These are phyloP conservation scores for Chiroxiphia lanceolata DNA, from an alignment of 2,797 vertebrate species.

Conservation along the genomic window DNA sequence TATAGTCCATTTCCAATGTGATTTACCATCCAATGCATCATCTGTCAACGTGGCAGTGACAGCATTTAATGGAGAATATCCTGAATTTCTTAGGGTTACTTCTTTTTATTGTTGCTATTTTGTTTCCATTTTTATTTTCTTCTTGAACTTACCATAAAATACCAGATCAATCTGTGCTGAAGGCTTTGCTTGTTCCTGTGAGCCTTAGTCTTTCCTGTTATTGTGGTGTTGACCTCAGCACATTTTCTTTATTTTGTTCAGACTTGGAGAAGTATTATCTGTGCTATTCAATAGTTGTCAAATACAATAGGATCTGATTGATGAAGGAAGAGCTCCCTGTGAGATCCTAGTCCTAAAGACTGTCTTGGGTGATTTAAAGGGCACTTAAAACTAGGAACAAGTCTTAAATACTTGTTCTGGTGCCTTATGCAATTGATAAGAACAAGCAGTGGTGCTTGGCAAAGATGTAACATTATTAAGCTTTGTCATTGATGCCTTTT, in stretches of 20 bases:
- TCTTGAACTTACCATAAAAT: not conserved
- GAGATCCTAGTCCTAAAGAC: not conserved
- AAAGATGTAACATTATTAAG: not conserved
- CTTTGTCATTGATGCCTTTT: not conserved
- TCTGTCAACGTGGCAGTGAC: not conserved
- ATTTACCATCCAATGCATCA: not conserved
- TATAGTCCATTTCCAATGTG: not conserved
- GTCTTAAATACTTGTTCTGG: not conserved
- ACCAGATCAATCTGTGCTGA: slow-evolving; percentile 10
- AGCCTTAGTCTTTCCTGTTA: not conserved
- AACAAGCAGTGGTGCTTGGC: not conserved
- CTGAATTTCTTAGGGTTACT: not conserved
- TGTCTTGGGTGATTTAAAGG: not conserved
- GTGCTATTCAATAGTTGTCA: not conserved
- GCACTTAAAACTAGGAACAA: not conserved
- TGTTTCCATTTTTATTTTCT: not conserved
- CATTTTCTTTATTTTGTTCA: slow-evolving; percentile 19
- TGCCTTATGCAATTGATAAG: not conserved
- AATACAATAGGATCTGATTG: slow-evolving; percentile 13
- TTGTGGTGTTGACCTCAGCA: not conserved
- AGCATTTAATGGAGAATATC: not conserved
- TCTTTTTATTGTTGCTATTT: not conserved
- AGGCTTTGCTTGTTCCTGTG: not conserved
- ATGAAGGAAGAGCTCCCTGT: not conserved
- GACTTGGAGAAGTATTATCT: not conserved